Conservation (phyloP, 1,140 invertebrate species). For the Drosophila cardini region DNA sequence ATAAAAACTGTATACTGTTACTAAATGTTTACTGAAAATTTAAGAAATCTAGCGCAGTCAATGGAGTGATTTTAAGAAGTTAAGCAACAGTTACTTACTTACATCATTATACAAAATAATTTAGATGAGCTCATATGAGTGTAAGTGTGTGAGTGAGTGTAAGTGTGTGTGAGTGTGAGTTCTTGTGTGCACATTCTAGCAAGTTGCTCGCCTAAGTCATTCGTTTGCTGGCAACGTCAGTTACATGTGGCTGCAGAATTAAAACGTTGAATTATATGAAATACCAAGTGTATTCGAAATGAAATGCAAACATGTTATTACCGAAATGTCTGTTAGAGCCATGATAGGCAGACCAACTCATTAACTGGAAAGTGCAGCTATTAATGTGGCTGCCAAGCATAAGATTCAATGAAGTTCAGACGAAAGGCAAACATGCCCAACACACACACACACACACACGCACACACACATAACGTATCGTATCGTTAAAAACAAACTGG, state of each 20-base stretch:
- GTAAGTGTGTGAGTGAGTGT: too few species aligned
- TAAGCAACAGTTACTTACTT: slow-evolving; percentile 29
- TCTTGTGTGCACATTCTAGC: slow-evolving; percentile 46
- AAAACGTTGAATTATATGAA: slow-evolving; percentile 62
- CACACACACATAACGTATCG: not conserved
- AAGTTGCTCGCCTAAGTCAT: slow-evolving; percentile 55
- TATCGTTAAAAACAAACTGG: slow-evolving; percentile 6
- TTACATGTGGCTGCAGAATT: slow-evolving; percentile 63
- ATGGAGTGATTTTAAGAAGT: too few species aligned
- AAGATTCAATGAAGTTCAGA: slow-evolving; percentile 56
- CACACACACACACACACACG: too few species aligned
- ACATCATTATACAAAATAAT: slow-evolving; percentile 22
- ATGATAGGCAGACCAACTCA: slow-evolving; percentile 46
- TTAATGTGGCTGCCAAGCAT: slow-evolving; percentile 54
- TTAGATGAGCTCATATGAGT: not conserved
- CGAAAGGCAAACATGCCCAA: slow-evolving; percentile 20
- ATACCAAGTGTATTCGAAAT: slow-evolving; percentile 49
- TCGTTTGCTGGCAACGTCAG: slow-evolving; percentile 36
- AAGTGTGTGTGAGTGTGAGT: too few species aligned
- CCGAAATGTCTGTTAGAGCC: slow-evolving; percentile 42
- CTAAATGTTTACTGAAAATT: not conserved
- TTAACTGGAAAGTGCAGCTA: slow-evolving; percentile 56
- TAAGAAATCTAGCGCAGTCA: not conserved
- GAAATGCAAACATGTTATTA: slow-evolving; percentile 73
- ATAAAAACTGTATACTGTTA: too few species aligned